A percentile compares a stretch with the other conserved stretches of the same genome.
phyloP scores from a whole-genome alignment of 1,140 invertebrate genomes.

The Diorhabda sublineata region DNA sequence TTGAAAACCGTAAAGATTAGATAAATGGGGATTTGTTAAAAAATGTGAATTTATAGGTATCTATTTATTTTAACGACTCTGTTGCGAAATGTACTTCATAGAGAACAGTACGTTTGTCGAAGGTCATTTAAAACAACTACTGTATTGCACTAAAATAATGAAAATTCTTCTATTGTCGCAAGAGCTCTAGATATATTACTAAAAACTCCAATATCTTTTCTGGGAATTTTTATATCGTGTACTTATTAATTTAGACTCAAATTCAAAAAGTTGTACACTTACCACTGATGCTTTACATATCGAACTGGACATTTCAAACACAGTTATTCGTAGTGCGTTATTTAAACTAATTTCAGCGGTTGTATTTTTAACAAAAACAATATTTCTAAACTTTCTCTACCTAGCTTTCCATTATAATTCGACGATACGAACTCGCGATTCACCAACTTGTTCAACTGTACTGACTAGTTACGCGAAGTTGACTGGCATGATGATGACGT shows the following conservation, averaged over 20 bases:
- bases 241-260: not conserved
- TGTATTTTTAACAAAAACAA: slow-evolving; percentile 9
- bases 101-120: slow-evolving; percentile 8
- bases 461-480: slow-evolving; percentile 19
- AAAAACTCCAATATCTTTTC: no score
- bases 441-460: slow-evolving; percentile 22
- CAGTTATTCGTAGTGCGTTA: not conserved
- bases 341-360: slow-evolving; percentile 2
- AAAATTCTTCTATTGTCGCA: no score
- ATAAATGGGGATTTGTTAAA: not conserved
- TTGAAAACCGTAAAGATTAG: not conserved
- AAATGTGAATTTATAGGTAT: not conserved
- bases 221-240: not conserved
- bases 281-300: slow-evolving; percentile 29
- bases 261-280: slow-evolving; percentile 13
- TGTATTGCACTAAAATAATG: not conserved
- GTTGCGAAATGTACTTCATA: not conserved
- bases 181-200: no score
- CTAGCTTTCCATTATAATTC: slow-evolving; percentile 21
- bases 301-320: slow-evolving; percentile 22
- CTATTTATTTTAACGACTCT: no score
- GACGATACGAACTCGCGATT: slow-evolving; percentile 1
- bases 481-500: slow-evolving; percentile 18
- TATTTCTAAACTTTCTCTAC: slow-evolving; percentile 21
- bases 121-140: slow-evolving; percentile 9